Evolutionary conservation across 2,888 invertebrate genomes (phyloP), one percentile per base, ranked within the genome.

Genomic region (Epirrhoe tristata): DNA sequence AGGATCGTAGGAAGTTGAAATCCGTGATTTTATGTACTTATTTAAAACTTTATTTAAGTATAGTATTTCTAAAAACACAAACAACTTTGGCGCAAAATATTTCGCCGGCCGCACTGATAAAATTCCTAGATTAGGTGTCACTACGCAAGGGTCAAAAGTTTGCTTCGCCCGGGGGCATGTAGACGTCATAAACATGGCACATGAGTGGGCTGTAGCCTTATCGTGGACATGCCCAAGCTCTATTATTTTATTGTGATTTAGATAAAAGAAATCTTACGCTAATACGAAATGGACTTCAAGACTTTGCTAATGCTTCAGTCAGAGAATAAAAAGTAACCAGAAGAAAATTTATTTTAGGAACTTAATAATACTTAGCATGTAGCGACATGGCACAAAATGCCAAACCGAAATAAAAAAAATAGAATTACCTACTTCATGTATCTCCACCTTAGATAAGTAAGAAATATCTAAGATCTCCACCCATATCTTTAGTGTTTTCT

Each of bases 61-160:
- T 12, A 43, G 24, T 24, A 43, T 12, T 43, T 43, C 39, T 43
- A 43, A 43, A 43, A 43, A 12, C 39, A 43, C 39, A 12, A 12
- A 43, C 39, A 12, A 34, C 34, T 34, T 43, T 43, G 12, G 10
- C 12, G 39, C 12, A 12, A 12, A 43, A 43, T 12, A 43, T 43
- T 43, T 43, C 5, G 39, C 39, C 2, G 12, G 10, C 39, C 17
- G 39, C 39, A 59, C 52, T 52, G 52, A 43, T 12, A 43, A 43
- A 48, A 48, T 48, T 48, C 16, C 14, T 16, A 48, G 48, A 48
- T 48, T 48, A 43, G 39, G 39, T 43, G 48, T 48, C 48, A 16
- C 46, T 46, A 14, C 48, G 48, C 14, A 16, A 48, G 48, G 48
- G 48, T 48, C 16, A 58, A 51, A 34, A 48, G 58, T 58, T 50